phyloP scores from a whole-genome alignment of 2,113 vertebrate species.

The Abramis brama region DNA sequence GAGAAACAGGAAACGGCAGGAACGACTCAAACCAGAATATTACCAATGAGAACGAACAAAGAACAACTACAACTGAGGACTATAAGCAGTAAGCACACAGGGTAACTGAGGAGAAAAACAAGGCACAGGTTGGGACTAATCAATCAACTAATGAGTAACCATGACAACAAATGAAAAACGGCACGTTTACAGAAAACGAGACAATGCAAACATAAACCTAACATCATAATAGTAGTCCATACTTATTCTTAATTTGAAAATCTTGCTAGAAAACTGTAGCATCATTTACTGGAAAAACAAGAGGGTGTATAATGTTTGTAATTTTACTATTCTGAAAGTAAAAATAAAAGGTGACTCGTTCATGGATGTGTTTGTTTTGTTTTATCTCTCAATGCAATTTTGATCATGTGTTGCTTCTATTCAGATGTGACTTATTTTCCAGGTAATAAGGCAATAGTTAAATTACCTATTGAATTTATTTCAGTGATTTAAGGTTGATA shows the following conservation, averaged over 20 bases:
- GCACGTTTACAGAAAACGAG: too few species aligned
- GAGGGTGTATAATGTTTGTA: not conserved
- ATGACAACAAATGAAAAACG: too few species aligned
- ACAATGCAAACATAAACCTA: too few species aligned
- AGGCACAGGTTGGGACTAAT: too few species aligned
- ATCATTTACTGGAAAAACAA: not conserved
- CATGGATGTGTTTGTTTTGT: not conserved
- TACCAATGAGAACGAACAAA: too few species aligned
- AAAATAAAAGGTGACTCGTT: not conserved
- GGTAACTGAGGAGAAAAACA: too few species aligned
- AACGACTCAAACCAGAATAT: too few species aligned
- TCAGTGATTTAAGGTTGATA: conserved; percentile 50
- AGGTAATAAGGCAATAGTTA: not conserved
- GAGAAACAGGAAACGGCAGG: too few species aligned
- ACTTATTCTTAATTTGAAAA: not conserved
- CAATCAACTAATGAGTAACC: too few species aligned
- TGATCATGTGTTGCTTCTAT: not conserved
- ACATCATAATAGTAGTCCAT: not conserved
- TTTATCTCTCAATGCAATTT: not conserved
- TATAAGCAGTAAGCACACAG: too few species aligned
- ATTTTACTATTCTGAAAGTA: not conserved
- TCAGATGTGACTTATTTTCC: conserved; percentile 8
- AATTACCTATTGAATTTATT: conserved; percentile 52
- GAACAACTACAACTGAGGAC: too few species aligned
- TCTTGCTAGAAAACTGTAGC: not conserved